These are phyloP conservation scores for Brachionus plicatilis DNA, from an alignment of 1,140 invertebrate genomes.

Conservation along the genomic window DNA sequence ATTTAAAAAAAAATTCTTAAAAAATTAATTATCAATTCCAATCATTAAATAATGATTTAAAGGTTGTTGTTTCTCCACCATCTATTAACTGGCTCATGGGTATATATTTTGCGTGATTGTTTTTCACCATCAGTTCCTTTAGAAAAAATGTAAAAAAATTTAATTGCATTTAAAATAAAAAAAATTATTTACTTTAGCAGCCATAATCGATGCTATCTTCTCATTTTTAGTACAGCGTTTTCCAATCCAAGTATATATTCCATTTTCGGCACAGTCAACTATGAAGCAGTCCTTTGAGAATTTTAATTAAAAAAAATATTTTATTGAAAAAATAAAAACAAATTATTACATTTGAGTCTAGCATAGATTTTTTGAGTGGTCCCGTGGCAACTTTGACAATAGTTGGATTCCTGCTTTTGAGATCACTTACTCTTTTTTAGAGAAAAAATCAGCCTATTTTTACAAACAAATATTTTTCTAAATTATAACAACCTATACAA, in stretches of 20 bases:
- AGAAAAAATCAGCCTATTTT: not conserved
- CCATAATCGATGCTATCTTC: slow-evolving; percentile 69
- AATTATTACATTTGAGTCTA: slow-evolving; percentile 65
- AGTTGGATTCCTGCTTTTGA: not conserved
- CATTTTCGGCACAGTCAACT: slow-evolving; percentile 71
- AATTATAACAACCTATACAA: slow-evolving; percentile 21
- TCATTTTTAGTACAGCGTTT: slow-evolving; percentile 69
- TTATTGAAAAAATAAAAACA: not conserved
- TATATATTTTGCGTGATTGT: slow-evolving; percentile 74
- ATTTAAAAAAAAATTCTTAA: not conserved
- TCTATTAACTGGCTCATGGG: slow-evolving; percentile 58
- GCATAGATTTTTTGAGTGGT: slow-evolving; percentile 65
- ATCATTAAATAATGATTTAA: slow-evolving; percentile 48
- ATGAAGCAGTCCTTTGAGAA: slow-evolving; percentile 70
- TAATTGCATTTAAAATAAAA: not conserved
- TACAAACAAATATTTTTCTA: too few relatives aligned
- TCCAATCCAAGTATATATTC: slow-evolving; percentile 79
- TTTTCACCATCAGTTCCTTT: slow-evolving; percentile 62
- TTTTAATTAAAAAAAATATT: not conserved
- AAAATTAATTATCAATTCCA: slow-evolving; percentile 42
- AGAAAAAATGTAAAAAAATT: not conserved
- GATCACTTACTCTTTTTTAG: slow-evolving; percentile 12
- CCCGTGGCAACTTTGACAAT: slow-evolving; percentile 59
- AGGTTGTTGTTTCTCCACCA: slow-evolving; percentile 48
- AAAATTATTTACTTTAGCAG: slow-evolving; percentile 59